Evolutionary conservation across 2,113 vertebrate species (phyloP).

Genomic region (Rhea pennata): DNA sequence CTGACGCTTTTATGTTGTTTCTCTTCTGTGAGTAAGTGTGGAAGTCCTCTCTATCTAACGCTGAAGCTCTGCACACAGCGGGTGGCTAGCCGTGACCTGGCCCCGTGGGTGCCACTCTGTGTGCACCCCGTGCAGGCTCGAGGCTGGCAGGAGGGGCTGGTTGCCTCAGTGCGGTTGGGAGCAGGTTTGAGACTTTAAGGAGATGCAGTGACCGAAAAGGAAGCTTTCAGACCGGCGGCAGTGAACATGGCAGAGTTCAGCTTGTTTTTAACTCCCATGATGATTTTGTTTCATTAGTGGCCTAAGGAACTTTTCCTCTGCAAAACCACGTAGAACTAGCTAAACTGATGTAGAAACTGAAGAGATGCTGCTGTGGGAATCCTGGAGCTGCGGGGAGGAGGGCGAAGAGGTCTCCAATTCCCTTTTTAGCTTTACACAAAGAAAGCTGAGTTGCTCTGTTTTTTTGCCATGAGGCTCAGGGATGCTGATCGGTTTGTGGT

Average conservation of each 20-base stretch:
- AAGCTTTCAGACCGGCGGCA: not conserved
- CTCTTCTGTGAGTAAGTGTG: not conserved
- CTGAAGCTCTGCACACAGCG: not conserved
- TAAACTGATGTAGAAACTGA: not conserved
- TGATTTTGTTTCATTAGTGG: not conserved
- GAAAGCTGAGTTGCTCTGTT: not conserved
- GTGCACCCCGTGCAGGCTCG: not conserved
- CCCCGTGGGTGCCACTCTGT: fast-evolving
- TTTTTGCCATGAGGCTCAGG: not conserved
- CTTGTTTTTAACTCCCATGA: not conserved
- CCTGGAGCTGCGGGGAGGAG: not conserved
- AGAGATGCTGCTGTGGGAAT: not conserved
- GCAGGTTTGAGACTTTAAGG: not conserved
- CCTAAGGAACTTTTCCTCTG: not conserved
- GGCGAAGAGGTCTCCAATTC: not conserved
- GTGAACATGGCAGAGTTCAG: not conserved
- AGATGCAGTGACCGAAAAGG: not conserved
- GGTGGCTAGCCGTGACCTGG: not conserved
- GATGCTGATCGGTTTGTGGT: not conserved
- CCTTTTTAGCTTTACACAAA: not conserved
- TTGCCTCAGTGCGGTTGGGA: not conserved
- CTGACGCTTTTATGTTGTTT: not conserved
- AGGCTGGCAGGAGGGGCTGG: not conserved
- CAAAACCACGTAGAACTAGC: not conserved
- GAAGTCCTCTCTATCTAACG: not conserved